Base-by-base conservation (phyloP, 2,888 invertebrate genomes). In the Sesia bembeciformis region DNA sequence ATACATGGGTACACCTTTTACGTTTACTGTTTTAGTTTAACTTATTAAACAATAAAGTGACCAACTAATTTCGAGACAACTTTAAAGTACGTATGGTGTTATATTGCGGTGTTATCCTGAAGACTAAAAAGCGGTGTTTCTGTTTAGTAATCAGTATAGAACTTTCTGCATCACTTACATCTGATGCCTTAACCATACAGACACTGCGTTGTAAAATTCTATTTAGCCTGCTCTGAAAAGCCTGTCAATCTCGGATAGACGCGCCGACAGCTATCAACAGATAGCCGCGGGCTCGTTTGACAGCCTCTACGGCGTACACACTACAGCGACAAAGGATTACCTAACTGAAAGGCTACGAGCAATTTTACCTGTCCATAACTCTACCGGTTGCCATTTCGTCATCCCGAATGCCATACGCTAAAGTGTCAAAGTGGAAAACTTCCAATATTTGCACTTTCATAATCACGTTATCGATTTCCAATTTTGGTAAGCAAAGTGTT, bases 221-320 rank as follows among this genome's bases (percentile, higher is more conserved):
- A 70, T 76, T 70, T 67, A 69, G 66, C 62, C 58, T 58, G 59
- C 62, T 62, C 62, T 68, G 65, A 67, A 73, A 70, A 68, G 60
- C 60, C 70, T 64, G 77, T 79, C 78, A 72, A 75, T 76, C 74
- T 68, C 58, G 60, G 57, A 62, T 67, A 68, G 66, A 69, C 68
- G 65, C 65, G 63, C 63, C 62, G 74, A 77, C 73, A 74, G 75
- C 69, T 69, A 73, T 74, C 76, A 75, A 78, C 73, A 70, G 74
- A 77, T 78, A 72, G 73, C 75, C 67, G 58, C 63, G 58, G 66
- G 76, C 70, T 67, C 65, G 68, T 64, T 68, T 70, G 70, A 69
- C 66, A 68, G 60, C 62, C 59, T 64, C 64, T 62, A 63, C 62
- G 61, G 58, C 57, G 63, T 60, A 63, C 65, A 66, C 68, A 71